phyloP scores from a whole-genome alignment of 2,797 vertebrate species.

The Huso huso region DNA sequence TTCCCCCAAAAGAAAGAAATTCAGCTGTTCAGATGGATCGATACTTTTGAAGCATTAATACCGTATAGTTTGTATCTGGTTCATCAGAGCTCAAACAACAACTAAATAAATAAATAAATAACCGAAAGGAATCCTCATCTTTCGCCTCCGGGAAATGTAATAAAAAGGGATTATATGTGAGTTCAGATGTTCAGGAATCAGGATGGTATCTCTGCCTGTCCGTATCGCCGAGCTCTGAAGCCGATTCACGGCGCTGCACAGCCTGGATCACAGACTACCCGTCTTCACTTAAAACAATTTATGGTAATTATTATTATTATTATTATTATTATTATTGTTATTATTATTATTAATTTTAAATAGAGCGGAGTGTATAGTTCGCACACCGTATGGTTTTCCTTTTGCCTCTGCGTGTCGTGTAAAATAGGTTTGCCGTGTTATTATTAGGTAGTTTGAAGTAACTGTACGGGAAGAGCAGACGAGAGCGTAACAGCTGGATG shows the following conservation, averaged over 20 bases:
- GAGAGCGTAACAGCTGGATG: too few relatives aligned
- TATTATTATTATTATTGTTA: neutral
- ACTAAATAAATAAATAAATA: neutral
- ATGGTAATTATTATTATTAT: conserved; percentile 45
- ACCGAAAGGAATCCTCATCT: conserved; percentile 13
- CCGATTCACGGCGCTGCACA: conserved; percentile 48
- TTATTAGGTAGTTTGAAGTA: too few relatives aligned
- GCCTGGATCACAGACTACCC: conserved; percentile 49
- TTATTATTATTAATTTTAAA: neutral
- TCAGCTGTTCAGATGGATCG: too few relatives aligned
- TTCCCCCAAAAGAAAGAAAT: too few relatives aligned
- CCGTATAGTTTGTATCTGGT: neutral
- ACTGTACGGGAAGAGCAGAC: too few relatives aligned
- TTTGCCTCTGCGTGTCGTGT: too few relatives aligned
- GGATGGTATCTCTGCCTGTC: conserved; percentile 49
- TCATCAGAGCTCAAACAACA: neutral
- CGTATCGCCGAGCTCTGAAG: conserved; percentile 42
- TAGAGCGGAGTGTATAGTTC: too few relatives aligned
- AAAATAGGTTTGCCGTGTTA: too few relatives aligned
- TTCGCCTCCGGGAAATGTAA: conserved; percentile 12
- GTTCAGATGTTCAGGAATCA: conserved; percentile 41
- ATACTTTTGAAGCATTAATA: too few relatives aligned
- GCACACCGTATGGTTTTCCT: too few relatives aligned
- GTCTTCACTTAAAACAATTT: conserved; percentile 49
- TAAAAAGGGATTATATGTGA: conserved; percentile 30